Conservation (phyloP, 2,888 invertebrate genomes). For the Balanococcus diminutus region DNA sequence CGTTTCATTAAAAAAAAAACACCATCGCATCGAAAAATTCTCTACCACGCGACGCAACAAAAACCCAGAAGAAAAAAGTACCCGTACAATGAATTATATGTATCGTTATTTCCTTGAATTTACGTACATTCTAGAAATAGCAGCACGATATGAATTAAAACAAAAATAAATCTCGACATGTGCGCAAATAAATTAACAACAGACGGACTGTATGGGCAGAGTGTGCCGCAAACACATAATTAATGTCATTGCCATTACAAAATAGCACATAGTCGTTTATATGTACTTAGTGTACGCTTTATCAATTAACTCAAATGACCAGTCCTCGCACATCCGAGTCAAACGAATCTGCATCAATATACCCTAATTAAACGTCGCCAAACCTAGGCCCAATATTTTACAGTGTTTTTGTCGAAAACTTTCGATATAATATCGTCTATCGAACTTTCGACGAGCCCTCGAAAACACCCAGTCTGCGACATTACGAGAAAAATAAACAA, state of each 20-base stretch:
- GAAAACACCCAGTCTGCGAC: no score
- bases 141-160: not conserved
- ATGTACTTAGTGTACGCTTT: no score
- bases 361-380: not conserved
- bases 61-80: not conserved
- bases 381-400: not conserved
- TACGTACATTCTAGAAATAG: slow-evolving; percentile 34
- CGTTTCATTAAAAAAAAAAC: not conserved
- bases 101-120: slow-evolving; percentile 32
- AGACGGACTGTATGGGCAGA: not conserved
- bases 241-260: slow-evolving; percentile 27
- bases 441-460: no score
- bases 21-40: not conserved
- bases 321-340: not conserved
- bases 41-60: not conserved
- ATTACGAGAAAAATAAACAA: no score
- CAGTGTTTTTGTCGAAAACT: not conserved
- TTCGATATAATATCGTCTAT: not conserved
- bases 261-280: slow-evolving; percentile 11
- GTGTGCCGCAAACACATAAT: slow-evolving; percentile 23
- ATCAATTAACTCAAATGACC: slow-evolving; percentile 2
- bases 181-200: slow-evolving; percentile 20
- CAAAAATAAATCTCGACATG: slow-evolving; percentile 29
- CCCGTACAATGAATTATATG: not conserved
- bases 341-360: slow-evolving; percentile 28